These are phyloP conservation scores for Gadopsis marmoratus DNA, from an alignment of 2,797 vertebrate genomes.

Conservation along the genomic window DNA sequence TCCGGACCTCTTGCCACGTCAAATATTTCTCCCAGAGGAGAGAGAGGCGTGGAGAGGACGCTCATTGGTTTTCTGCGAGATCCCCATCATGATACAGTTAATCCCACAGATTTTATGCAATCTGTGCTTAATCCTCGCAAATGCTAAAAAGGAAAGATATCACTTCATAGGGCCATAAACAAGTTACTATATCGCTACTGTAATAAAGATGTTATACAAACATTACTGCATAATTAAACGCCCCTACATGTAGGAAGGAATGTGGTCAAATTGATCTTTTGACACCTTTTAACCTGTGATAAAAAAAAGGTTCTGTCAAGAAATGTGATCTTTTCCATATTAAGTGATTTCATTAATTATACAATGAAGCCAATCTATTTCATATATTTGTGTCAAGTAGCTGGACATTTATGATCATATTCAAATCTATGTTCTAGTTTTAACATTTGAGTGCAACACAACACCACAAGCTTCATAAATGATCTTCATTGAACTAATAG, in stretches of 20 bases:
- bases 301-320: background rate
- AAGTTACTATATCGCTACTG: too few species aligned
- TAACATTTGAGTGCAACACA: background rate
- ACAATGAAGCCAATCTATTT: background rate
- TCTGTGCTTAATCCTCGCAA: background rate
- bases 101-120: background rate
- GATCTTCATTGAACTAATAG: background rate
- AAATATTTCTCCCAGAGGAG: slow-evolving; percentile 44
- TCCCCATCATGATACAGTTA: slow-evolving; percentile 1
- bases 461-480: background rate
- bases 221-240: background rate
- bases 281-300: background rate
- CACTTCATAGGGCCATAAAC: background rate
- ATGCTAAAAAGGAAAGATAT: background rate
- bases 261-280: background rate
- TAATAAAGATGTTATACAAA: background rate
- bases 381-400: background rate
- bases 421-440: background rate
- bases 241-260: too few species aligned
- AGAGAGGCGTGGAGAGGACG: slow-evolving; percentile 31
- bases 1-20: slow-evolving; percentile 84
- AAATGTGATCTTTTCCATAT: background rate
- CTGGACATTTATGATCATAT: too few species aligned
- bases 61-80: slow-evolving; percentile 49
- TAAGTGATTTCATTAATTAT: background rate